Evolutionary conservation across 1,140 invertebrate species (phyloP).

Genomic region (Platyscapa corneri): DNA sequence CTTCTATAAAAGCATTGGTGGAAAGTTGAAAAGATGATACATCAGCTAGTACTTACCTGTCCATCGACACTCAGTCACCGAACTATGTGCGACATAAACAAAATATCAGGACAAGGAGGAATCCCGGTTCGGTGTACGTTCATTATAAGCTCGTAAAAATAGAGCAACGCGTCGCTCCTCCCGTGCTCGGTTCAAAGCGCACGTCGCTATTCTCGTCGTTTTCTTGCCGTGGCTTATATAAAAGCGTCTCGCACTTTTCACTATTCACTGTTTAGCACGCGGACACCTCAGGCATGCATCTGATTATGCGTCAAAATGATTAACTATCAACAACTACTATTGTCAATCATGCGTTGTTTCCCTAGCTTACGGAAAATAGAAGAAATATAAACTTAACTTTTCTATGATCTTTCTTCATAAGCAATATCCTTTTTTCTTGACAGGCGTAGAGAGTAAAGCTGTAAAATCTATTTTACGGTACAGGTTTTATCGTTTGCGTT

Average conservation of each 20-base stretch:
- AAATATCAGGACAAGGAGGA: not conserved
- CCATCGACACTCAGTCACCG: no score
- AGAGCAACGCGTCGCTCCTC: not conserved
- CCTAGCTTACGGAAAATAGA: not conserved
- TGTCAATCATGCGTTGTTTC: not conserved
- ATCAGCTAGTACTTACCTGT: no score
- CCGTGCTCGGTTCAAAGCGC: slow-evolving; percentile 33
- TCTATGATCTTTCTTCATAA: not conserved
- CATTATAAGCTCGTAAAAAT: slow-evolving; percentile 40
- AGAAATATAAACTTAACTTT: not conserved
- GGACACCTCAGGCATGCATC: not conserved
- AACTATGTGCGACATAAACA: no score
- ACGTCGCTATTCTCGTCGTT: slow-evolving; percentile 33
- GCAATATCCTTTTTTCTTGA: not conserved
- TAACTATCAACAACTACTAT: not conserved
- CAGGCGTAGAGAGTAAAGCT: not conserved
- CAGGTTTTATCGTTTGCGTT: not conserved
- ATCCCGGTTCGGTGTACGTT: not conserved
- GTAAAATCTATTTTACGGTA: not conserved
- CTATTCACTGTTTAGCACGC: not conserved
- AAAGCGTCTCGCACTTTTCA: not conserved
- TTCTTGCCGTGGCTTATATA: not conserved
- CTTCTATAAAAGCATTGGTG: no score
- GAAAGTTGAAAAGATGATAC: no score
- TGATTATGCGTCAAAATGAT: not conserved